phyloP scores from a whole-genome alignment of 1,140 invertebrate genomes.

The Antheraea pernyi region DNA sequence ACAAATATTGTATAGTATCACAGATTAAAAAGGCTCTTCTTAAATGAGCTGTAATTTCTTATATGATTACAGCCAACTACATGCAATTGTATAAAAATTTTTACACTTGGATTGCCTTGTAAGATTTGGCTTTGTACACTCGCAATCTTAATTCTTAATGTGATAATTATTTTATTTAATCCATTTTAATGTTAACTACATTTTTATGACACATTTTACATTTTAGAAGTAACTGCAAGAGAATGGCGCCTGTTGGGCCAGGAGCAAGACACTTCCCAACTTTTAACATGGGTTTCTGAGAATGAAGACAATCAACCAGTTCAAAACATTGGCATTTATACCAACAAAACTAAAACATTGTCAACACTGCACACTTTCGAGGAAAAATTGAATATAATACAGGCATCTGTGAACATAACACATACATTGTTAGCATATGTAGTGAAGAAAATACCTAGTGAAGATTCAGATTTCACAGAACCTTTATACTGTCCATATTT shows the following conservation, averaged over 20 bases:
- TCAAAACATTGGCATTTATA: slow-evolving; percentile 76
- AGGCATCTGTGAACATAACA: slow-evolving; percentile 87
- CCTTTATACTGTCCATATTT: slow-evolving; percentile 80
- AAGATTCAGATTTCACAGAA: slow-evolving; percentile 43
- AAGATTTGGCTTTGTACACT: too few species aligned
- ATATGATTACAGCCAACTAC: too few species aligned
- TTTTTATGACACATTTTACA: slow-evolving; percentile 17
- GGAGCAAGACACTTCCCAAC: slow-evolving; percentile 85
- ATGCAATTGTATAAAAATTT: too few species aligned
- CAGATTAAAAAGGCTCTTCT: too few species aligned
- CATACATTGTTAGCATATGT: slow-evolving; percentile 84
- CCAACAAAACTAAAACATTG: slow-evolving; percentile 79
- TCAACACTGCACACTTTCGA: slow-evolving; percentile 83
- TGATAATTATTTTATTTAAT: neutral
- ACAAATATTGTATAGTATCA: too few species aligned
- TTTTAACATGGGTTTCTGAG: slow-evolving; percentile 85
- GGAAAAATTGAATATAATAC: slow-evolving; percentile 84
- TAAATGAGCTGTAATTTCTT: too few species aligned
- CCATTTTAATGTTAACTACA: neutral
- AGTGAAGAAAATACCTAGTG: slow-evolving; percentile 71
- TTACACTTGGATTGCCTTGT: too few species aligned
- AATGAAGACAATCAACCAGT: slow-evolving; percentile 52
- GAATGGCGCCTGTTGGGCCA: slow-evolving; percentile 89
- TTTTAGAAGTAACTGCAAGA: slow-evolving; percentile 78
- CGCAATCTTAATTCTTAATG: too few species aligned